Evolutionary conservation across 2,113 vertebrate species (phyloP).

Genomic region (Globicephala melas): DNA sequence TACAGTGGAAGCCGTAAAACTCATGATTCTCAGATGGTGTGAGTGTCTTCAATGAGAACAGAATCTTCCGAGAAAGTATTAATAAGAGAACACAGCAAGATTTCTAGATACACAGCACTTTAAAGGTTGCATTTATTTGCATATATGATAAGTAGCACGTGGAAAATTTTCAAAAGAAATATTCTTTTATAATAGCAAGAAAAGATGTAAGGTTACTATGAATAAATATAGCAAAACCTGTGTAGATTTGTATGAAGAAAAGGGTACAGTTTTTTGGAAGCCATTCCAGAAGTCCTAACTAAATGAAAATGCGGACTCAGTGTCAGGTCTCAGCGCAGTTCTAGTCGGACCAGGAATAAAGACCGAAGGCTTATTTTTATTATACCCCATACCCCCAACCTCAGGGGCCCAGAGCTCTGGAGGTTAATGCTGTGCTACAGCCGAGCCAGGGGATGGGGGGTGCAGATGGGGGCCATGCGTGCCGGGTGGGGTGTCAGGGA

Average conservation of each 20-base stretch:
- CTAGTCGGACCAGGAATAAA: neutral
- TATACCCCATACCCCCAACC: rapidly evolving
- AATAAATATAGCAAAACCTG: neutral
- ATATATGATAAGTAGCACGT: neutral
- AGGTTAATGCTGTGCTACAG: rapidly evolving
- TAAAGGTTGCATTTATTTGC: neutral
- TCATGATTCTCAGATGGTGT: neutral
- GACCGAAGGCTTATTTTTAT: neutral
- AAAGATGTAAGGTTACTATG: neutral
- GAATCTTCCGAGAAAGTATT: neutral
- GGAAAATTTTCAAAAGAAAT: neutral
- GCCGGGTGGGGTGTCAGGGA: rapidly evolving
- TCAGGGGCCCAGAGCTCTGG: too few species aligned
- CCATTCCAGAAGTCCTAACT: neutral
- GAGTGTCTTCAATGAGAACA: neutral
- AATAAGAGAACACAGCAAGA: neutral
- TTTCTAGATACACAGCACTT: neutral
- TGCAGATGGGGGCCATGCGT: rapidly evolving
- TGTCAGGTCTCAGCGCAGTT: neutral
- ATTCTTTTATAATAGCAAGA: neutral
- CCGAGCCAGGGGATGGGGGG: rapidly evolving
- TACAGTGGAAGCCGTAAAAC: neutral
- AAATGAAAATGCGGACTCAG: neutral
- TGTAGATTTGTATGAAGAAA: neutral
- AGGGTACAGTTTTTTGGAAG: neutral